These are phyloP conservation scores for Lasiommata megera DNA, from an alignment of 2,888 invertebrate genomes.

Conservation along the genomic window DNA sequence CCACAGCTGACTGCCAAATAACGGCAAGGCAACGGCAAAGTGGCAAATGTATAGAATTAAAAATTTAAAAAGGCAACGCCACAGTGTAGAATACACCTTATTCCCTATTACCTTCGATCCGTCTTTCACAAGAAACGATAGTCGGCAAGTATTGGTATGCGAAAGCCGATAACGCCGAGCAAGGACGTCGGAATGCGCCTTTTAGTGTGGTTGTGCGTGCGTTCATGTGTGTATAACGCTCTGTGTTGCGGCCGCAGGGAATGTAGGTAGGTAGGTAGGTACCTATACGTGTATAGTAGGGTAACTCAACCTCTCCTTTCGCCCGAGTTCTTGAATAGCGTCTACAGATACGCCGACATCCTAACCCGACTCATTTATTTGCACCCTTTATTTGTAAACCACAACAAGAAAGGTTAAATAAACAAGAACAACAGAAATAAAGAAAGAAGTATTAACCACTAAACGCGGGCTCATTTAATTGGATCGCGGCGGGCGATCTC, in stretches of 20 bases:
- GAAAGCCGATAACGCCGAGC: conserved; percentile 43
- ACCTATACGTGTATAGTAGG: not conserved
- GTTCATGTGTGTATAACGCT: not conserved
- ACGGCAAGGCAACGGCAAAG: too few relatives aligned
- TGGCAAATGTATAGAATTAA: too few relatives aligned
- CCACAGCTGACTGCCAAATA: too few relatives aligned
- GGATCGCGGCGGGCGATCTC: too few relatives aligned
- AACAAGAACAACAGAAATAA: too few relatives aligned
- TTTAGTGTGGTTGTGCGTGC: not conserved
- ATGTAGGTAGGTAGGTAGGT: not conserved
- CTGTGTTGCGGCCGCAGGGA: not conserved
- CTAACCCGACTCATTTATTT: not conserved
- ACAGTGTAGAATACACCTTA: not conserved
- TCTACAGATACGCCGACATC: not conserved
- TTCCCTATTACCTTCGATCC: conserved; percentile 21
- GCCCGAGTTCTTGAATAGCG: not conserved
- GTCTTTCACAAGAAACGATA: conserved; percentile 32
- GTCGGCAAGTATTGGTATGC: conserved; percentile 41
- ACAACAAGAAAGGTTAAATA: too few relatives aligned
- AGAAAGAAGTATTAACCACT: too few relatives aligned
- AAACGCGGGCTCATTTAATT: too few relatives aligned
- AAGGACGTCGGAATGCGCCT: conserved; percentile 15
- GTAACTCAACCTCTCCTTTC: not conserved
- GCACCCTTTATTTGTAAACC: too few relatives aligned
- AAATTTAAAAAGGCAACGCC: not conserved